phyloP scores from a whole-genome alignment of 1,140 invertebrate species.

The Heterodera schachtii region DNA sequence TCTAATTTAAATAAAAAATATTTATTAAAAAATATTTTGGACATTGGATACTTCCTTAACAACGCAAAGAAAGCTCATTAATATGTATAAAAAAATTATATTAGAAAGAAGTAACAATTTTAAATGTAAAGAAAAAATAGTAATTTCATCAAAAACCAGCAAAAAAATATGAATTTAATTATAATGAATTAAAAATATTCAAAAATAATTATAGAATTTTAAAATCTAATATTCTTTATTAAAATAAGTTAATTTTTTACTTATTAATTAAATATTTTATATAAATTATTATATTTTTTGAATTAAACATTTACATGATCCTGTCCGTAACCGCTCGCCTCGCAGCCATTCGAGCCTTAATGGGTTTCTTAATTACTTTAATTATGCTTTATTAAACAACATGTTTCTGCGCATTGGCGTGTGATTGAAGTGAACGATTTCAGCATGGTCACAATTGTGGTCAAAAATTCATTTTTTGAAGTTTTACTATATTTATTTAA shows the following conservation, averaged over 20 bases:
- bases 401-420: slow-evolving; percentile 24
- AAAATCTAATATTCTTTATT: no score
- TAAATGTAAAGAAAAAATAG: no score
- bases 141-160: no score
- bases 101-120: no score
- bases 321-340: slow-evolving; percentile 33
- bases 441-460: slow-evolving; percentile 32
- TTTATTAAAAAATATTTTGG: no score
- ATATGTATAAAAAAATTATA: no score
- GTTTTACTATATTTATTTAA: neutral
- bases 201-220: no score
- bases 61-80: no score
- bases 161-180: no score
- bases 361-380: neutral
- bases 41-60: no score
- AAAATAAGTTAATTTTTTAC: neutral
- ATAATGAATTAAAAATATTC: no score
- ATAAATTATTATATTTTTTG: neutral
- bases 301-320: slow-evolving; percentile 18
- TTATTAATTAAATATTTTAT: neutral
- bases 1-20: no score
- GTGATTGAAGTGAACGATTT: slow-evolving; percentile 32
- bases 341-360: slow-evolving; percentile 16
- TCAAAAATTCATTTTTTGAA: neutral
- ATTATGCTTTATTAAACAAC: neutral